Base-by-base conservation (phyloP, 2,888 invertebrate genomes). In the Cremastobaeus sp. region DNA sequence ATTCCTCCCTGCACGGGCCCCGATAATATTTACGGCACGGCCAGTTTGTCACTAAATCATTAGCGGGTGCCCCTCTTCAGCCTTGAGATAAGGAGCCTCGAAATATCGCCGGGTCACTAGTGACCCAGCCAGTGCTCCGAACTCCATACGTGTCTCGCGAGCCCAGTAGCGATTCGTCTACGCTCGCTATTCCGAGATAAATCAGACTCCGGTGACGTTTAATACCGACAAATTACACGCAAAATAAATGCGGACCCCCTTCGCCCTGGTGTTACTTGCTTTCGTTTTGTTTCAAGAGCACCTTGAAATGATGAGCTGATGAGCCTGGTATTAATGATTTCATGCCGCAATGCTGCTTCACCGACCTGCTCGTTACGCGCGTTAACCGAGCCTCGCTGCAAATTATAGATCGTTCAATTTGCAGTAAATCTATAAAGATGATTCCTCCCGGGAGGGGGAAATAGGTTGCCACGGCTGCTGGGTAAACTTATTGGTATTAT, bases 191-290 rank as follows among this genome's bases (percentile, higher is more conserved):
- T 6, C 11, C 80, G 81, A 82, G 82, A 82, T 85, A 86, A 86
- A 86, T 86, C 86, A 86, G 84, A 76, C 82, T 81, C 80, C 78
- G 78, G 80, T 83, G 86, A 85, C 85, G 83, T 85, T 86, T 84
- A 86, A 85, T 84, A 78, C 84, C 85, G 79, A 85, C 86, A 85
- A 85, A 86, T 86, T 86, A 85, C 85, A 83, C 85, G 86, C 82
- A 80, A 84, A 86, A 85, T 84, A 85, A 86, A 86, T 85, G 84
- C 81, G 76, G 78, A 74, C 21, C 14, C 54, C 37, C 34, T 9
- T 25, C 47, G 41, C 9, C 47, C 32, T 47, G 54, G 68, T 47
- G 66, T 65, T 54, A 75, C 59, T 59, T 75, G 47, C 57, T 52
- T 55, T 47, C 52, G 18, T 60, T 60, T 60, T 25, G 28, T 71